Evolutionary conservation across 2,888 invertebrate genomes (phyloP).

Genomic region (Euspilapteryx auroguttella): DNA sequence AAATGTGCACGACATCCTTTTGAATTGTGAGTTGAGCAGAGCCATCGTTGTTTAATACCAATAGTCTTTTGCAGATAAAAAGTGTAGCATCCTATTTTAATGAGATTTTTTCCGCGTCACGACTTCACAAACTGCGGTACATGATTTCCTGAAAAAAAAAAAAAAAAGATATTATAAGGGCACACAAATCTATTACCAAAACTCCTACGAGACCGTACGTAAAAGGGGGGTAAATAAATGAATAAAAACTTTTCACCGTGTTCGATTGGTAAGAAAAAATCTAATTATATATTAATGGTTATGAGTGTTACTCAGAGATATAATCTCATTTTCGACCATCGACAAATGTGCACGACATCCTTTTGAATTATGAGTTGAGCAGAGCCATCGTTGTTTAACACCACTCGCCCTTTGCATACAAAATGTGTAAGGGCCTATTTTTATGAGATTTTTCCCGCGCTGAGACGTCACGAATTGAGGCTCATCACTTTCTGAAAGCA

Average conservation of each 20-base stretch:
- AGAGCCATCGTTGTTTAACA: conserved; percentile 14
- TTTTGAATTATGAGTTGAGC: conserved; percentile 15
- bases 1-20: conserved; percentile 11
- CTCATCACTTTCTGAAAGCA: too few relatives aligned
- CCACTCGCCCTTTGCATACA: conserved; percentile 5
- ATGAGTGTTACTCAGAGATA: conserved; percentile 12
- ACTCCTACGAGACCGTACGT: too few relatives aligned
- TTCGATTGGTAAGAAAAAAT: too few relatives aligned
- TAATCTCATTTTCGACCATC: conserved; percentile 10
- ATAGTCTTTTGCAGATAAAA: conserved; percentile 9
- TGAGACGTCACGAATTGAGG: conserved; percentile 10
- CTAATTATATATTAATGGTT: conserved; percentile 12
- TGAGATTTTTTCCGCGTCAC: conserved; percentile 16
- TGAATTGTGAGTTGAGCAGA: conserved; percentile 9
- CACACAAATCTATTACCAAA: too few relatives aligned
- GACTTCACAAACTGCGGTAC: conserved; percentile 12
- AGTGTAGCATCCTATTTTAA: conserved; percentile 17
- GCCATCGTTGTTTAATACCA: too few relatives aligned
- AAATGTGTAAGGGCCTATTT: conserved; percentile 13
- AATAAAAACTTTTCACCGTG: too few relatives aligned
- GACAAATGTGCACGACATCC: conserved; percentile 7
- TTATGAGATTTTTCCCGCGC: conserved; percentile 12
- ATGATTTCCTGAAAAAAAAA: conserved; percentile 1
- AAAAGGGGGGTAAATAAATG: too few relatives aligned
- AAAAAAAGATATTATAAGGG: too few relatives aligned